Conservation (phyloP, 2,113 vertebrate species). For the Pithys albifrons region DNA sequence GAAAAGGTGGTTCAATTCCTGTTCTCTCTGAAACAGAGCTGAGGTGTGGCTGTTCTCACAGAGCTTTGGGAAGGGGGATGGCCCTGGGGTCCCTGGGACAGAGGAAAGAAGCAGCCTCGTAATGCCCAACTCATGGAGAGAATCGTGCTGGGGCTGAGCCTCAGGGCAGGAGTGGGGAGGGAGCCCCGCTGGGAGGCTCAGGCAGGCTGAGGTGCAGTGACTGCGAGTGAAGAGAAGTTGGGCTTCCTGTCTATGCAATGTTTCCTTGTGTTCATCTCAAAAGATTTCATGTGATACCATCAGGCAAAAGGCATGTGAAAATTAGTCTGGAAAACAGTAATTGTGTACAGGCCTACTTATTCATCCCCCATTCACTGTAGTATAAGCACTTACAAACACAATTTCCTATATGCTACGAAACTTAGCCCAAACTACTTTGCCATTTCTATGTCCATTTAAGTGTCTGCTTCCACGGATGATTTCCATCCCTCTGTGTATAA, state of each 20-base stretch:
- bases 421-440: background rate
- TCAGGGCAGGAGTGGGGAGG: background rate
- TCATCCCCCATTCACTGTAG: background rate
- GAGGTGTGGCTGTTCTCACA: background rate
- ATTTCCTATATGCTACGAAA: background rate
- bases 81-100: background rate
- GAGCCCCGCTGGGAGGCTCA: too few species aligned
- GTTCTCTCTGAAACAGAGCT: background rate
- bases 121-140: background rate
- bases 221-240: background rate
- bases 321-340: background rate
- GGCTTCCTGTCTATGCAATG: accelerated
- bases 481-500: background rate
- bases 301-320: background rate
- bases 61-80: background rate
- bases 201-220: background rate
- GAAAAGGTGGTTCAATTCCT: background rate
- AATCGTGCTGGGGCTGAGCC: accelerated
- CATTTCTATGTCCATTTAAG: background rate
- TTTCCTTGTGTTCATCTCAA: background rate
- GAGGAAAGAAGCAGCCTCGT: background rate
- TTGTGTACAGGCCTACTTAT: background rate
- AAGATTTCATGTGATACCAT: background rate
- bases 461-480: background rate
- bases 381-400: background rate